Percentiles rank a stretch among this genome's conserved stretches.
Evolutionary conservation across 2,113 vertebrate species (phyloP).

Genomic region (Hippocampus abdominalis): DNA sequence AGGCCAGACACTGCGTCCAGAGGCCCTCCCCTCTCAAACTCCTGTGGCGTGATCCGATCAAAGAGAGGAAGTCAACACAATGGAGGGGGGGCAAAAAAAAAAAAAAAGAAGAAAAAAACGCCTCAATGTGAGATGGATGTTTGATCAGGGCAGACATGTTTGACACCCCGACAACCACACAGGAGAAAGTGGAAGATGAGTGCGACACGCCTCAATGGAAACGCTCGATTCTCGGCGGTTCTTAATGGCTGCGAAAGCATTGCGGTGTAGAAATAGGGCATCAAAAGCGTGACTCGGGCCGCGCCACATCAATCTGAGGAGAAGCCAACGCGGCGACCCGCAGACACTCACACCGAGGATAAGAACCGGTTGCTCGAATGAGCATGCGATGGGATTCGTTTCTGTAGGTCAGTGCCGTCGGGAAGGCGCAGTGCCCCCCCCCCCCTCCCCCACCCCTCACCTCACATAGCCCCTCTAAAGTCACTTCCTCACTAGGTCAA

Average conservation of each 20-base stretch:
- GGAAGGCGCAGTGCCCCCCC: constrained; percentile 21
- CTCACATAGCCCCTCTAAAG: constrained; percentile 20
- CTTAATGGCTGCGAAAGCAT: constrained; percentile 9
- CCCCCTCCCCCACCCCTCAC: no score
- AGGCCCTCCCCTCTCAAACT: constrained; percentile 29
- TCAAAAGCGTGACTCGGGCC: constrained; percentile 11
- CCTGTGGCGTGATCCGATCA: constrained; percentile 13
- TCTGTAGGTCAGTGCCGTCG: constrained; percentile 45
- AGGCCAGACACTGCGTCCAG: constrained; percentile 16
- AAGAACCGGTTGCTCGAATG: constrained; percentile 38
- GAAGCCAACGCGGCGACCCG: constrained; percentile 3
- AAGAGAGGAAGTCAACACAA: constrained; percentile 17
- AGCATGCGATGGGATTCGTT: constrained; percentile 32
- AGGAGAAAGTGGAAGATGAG: constrained; percentile 7
- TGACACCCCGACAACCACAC: neutral
- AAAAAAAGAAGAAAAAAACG: neutral
- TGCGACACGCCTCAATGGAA: constrained; percentile 9
- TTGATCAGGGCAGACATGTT: constrained; percentile 2
- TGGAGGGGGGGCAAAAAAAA: neutral
- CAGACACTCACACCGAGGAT: constrained; percentile 12
- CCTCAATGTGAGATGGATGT: constrained; percentile 13
- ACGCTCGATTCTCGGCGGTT: constrained; percentile 11
- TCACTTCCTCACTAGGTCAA: constrained; percentile 46
- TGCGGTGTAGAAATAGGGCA: constrained; percentile 1
- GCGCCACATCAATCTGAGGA: constrained; percentile 3